Percentiles rank a stretch among this genome's conserved stretches.
These are phyloP conservation scores for Hydrotaea cyrtoneurina DNA, from an alignment of 2,888 invertebrate species.

Conservation along the genomic window DNA sequence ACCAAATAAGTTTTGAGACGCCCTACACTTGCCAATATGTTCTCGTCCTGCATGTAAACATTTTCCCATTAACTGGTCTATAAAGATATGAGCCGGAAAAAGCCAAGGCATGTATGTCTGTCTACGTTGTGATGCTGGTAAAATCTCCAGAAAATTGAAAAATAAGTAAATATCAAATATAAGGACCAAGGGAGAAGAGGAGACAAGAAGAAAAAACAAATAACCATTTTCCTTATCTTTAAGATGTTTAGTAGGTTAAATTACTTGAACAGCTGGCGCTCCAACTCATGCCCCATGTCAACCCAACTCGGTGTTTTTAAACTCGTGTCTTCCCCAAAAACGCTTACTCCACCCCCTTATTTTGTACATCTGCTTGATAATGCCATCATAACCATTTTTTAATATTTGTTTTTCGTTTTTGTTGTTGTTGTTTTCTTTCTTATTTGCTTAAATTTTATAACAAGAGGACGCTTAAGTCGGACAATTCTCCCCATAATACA, in stretches of 20 bases:
- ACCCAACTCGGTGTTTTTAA: slow-evolving; percentile 19
- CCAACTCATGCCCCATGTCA: slow-evolving; percentile 8
- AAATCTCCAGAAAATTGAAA: slow-evolving; percentile 18
- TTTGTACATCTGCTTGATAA: not conserved
- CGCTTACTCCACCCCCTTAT: not conserved
- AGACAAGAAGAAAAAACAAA: slow-evolving; percentile 31
- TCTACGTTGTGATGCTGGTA: not conserved
- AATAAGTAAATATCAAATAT: not conserved
- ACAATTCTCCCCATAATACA: too few relatives aligned
- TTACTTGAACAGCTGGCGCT: slow-evolving; percentile 42
- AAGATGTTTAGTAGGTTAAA: slow-evolving; percentile 51
- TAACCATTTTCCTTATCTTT: slow-evolving; percentile 41
- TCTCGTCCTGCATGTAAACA: too few relatives aligned
- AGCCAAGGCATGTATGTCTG: too few relatives aligned
- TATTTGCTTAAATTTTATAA: not conserved
- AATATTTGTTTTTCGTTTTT: not conserved
- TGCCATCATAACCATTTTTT: not conserved
- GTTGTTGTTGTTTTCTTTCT: not conserved
- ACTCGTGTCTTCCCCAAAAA: too few relatives aligned
- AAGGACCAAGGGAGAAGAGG: not conserved
- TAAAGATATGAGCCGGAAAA: too few relatives aligned
- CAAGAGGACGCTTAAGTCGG: not conserved
- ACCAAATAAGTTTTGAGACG: too few relatives aligned
- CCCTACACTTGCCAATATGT: too few relatives aligned
- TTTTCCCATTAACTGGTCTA: too few relatives aligned